Evolutionary conservation across 2,113 vertebrate species (phyloP), one percentile per base, ranked within the genome.

Genomic region (Takifugu flavidus): DNA sequence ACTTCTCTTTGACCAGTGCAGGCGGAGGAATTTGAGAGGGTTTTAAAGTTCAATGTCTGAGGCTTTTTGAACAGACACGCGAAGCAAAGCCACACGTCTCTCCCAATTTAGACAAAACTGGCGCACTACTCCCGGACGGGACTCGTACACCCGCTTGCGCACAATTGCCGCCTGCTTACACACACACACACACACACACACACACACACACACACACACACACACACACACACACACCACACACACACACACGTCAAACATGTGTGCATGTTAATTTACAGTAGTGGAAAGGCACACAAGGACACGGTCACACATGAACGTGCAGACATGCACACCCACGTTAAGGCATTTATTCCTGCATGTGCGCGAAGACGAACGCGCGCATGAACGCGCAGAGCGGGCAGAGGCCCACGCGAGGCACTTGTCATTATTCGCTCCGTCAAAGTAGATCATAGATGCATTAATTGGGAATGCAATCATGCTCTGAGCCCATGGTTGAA

Each of bases 391-490:
- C 31, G 47, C 55, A 56, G 44, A 3, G 20, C 15, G 10, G 31
- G 44, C 46, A 50, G 57, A 54, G 60, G 64, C 54, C 27, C 43
- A 67, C 31, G 54, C 60, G 53, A 55, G 42, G 72, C 63, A 62
- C 67, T 77, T 75, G 74, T 82, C 80, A 84, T 88, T 86, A 81
- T 71, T 70, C 59, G 74, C 70, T 70, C 74, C 51, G 67, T 86
- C 83, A 87, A 79, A 87, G 84, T 83, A 80, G 81, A 89, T 89
- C 77, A 86, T 75, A 82, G 59, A 70, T 68, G 54, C 77, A 75
- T 88, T 89, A 89, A 90, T 89, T 91, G 86, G 84, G 74, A 80
- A 74, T 82, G 84, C 73, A 80, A 86, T 89, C 84, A 86, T 83
- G 83, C 80, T 86, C 82, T 72, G 83, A 87, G 87, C 69, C 61